Conservation (phyloP, 2,888 invertebrate species). For the Cyrtodaria siliqua region DNA sequence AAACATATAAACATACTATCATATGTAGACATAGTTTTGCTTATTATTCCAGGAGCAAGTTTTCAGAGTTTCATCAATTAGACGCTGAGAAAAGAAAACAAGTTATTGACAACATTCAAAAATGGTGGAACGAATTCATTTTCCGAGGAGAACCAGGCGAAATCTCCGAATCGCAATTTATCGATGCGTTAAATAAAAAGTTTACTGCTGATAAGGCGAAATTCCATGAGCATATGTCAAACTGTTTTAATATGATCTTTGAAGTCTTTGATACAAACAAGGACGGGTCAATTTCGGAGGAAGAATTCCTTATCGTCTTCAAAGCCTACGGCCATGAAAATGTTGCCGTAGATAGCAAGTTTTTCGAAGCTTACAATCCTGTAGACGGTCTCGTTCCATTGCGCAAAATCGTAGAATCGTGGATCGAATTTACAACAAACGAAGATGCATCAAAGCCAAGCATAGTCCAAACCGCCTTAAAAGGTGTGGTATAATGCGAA, state of each 20-base stretch:
- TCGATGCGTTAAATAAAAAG: slow-evolving; percentile 33
- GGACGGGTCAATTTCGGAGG: no score
- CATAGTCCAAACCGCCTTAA: slow-evolving; percentile 62
- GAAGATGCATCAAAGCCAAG: slow-evolving; percentile 47
- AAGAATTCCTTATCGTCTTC: slow-evolving; percentile 69
- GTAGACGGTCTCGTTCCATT: no score
- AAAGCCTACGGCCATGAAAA: slow-evolving; percentile 72
- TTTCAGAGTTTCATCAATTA: slow-evolving; percentile 62
- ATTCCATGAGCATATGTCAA: slow-evolving; percentile 51
- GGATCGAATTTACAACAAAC: slow-evolving; percentile 53
- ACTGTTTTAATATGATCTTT: slow-evolving; percentile 64
- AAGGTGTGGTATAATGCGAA: no score
- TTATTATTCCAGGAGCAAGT: slow-evolving; percentile 67
- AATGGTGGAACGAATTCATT: slow-evolving; percentile 69
- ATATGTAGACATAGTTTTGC: no score
- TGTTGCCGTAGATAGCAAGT: slow-evolving; percentile 60
- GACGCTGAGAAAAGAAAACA: slow-evolving; percentile 52
- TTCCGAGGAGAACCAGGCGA: slow-evolving; percentile 51
- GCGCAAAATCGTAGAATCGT: slow-evolving; percentile 59
- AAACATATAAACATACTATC: no score
- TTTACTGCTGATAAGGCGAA: slow-evolving; percentile 45
- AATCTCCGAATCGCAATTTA: slow-evolving; percentile 59
- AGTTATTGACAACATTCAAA: slow-evolving; percentile 55
- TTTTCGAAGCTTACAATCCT: slow-evolving; percentile 61
- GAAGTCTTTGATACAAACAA: slow-evolving; percentile 72